Percentiles rank a stretch among this genome's conserved stretches.
phyloP scores from a whole-genome alignment of 2,113 vertebrate genomes.

The Brachyhypopomus occidentalis region DNA sequence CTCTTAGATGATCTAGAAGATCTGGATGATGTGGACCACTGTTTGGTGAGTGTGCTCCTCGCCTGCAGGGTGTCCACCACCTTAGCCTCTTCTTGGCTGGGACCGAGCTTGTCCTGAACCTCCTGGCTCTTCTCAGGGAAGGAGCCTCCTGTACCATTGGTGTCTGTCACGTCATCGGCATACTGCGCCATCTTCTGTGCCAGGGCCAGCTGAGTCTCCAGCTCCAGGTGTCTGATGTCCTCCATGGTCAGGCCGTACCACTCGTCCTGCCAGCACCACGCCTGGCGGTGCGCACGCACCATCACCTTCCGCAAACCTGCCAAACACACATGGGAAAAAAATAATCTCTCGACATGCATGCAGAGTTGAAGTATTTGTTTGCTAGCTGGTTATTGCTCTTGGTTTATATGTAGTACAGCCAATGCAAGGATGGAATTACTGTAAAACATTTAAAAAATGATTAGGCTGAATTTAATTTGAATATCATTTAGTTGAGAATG shows the following conservation, averaged over 20 bases:
- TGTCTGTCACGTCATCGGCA: conserved; percentile 64
- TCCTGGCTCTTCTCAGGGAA: conserved; percentile 71
- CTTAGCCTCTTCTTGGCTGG: conserved; percentile 43
- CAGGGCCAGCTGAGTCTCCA: conserved; percentile 80
- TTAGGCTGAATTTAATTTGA: too few species aligned
- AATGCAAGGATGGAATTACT: too few species aligned
- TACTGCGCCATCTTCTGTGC: conserved; percentile 78
- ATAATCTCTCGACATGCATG: neutral
- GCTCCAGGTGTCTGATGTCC: conserved; percentile 92
- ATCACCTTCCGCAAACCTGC: conserved; percentile 94
- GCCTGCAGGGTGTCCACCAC: conserved; percentile 75
- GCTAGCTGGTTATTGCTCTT: too few species aligned
- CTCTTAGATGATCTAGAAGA: conserved; percentile 94
- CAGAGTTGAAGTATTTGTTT: neutral
- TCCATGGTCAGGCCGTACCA: conserved; percentile 96
- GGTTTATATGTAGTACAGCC: too few species aligned
- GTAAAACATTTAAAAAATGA: too few species aligned
- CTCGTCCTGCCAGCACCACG: conserved; percentile 99
- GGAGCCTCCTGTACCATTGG: conserved; percentile 58
- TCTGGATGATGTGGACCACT: conserved; percentile 96
- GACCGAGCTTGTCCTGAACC: conserved; percentile 69
- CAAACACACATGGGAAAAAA: neutral
- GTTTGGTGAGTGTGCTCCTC: conserved; percentile 87
- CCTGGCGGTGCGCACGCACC: conserved; percentile 93
- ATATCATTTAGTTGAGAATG: too few species aligned